Evolutionary conservation across 2,113 vertebrate genomes (phyloP).

Genomic region (Cynopterus brachyotis): DNA sequence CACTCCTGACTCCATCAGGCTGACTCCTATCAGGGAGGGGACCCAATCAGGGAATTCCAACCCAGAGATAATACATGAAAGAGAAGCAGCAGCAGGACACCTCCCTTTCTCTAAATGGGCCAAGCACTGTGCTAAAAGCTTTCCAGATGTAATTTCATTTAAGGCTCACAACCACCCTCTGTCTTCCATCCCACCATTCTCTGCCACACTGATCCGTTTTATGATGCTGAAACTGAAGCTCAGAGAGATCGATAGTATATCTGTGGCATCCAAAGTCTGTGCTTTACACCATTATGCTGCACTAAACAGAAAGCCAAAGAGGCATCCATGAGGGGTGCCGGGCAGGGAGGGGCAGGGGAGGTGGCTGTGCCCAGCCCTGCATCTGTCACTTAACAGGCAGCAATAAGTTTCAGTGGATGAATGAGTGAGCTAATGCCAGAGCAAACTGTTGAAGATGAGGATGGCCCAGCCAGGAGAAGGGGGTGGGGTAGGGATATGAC

Average conservation of each 20-base stretch:
- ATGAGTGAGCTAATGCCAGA: background rate
- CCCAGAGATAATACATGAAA: background rate
- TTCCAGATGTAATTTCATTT: background rate
- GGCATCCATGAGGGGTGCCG: background rate
- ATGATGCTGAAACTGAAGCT: background rate
- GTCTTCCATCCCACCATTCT: too few relatives aligned
- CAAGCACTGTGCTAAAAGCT: background rate
- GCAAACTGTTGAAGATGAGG: background rate
- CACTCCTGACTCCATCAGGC: background rate
- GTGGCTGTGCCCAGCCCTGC: background rate
- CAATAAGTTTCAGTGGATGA: background rate
- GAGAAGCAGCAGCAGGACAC: background rate
- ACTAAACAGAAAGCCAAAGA: background rate
- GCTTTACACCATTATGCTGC: background rate
- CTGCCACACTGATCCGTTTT: background rate
- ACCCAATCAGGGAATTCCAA: background rate
- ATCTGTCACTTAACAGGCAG: background rate
- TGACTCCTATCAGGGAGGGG: background rate
- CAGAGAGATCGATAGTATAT: background rate
- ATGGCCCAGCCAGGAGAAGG: background rate
- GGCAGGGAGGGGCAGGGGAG: too few relatives aligned
- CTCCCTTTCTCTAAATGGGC: background rate
- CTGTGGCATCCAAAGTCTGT: background rate
- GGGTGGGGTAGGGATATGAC: background rate
- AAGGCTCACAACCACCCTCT: background rate